Percentiles rank a stretch among this genome's conserved stretches.
phyloP scores from a whole-genome alignment of 2,888 invertebrate genomes.

The Melitaea athalia region DNA sequence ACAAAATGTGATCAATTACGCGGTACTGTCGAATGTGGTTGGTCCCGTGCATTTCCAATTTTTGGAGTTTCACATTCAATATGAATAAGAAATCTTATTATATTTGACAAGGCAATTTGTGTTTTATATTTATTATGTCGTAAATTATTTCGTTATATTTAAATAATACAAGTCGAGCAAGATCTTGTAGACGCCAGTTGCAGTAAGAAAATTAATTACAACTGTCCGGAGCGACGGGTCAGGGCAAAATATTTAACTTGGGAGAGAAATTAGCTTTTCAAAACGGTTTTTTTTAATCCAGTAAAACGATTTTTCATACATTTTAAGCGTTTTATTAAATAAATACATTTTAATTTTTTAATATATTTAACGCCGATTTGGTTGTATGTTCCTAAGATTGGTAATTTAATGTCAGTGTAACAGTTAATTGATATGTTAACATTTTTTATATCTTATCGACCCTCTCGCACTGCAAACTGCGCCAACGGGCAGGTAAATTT shows the following conservation, averaged over 20 bases:
- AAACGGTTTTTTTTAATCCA: neutral
- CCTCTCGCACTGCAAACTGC: no score
- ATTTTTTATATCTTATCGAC: no score
- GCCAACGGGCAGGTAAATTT: no score
- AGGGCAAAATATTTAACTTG: conserved; percentile 16
- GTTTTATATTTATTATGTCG: neutral
- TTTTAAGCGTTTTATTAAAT: neutral
- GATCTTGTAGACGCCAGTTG: conserved; percentile 7
- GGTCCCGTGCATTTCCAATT: conserved; percentile 2
- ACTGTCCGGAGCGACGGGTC: conserved; percentile 9
- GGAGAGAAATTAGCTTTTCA: conserved; percentile 11
- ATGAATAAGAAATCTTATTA: neutral
- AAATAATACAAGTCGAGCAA: neutral
- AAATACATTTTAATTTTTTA: neutral
- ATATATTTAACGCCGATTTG: no score
- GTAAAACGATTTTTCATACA: neutral
- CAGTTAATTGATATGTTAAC: no score
- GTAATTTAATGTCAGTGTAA: no score
- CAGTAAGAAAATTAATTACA: conserved; percentile 30
- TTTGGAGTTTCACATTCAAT: conserved; percentile 13
- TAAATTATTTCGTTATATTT: neutral
- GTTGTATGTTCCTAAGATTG: no score
- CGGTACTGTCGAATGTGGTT: neutral
- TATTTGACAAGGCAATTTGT: neutral
- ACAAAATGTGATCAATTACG: neutral